Conservation (phyloP, 2,888 invertebrate species). For the Drosophila atroscutellata region DNA sequence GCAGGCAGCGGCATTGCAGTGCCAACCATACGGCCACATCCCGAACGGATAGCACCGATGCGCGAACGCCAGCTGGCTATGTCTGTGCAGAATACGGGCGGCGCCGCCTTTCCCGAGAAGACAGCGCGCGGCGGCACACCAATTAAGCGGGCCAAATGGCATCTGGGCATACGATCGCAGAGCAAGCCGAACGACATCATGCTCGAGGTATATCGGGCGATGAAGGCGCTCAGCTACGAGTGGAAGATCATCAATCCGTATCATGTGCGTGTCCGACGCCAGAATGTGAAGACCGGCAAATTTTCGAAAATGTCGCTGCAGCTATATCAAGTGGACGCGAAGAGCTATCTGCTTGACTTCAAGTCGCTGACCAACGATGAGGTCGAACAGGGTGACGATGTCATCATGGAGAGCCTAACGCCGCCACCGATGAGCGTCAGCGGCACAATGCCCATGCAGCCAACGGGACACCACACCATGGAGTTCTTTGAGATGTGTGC, state of each 20-base stretch:
- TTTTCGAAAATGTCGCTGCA: slow-evolving; percentile 99
- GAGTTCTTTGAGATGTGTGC: slow-evolving; percentile 99
- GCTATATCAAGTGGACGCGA: slow-evolving; percentile 99
- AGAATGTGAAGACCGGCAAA: slow-evolving; percentile 92
- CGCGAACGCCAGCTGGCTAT: slow-evolving; percentile 86
- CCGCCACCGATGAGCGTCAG: slow-evolving; percentile 81
- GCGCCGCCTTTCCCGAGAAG: slow-evolving; percentile 83
- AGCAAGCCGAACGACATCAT: slow-evolving; percentile 99
- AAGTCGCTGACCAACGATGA: slow-evolving; percentile 95
- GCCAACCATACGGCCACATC: slow-evolving; percentile 90
- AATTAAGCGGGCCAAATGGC: slow-evolving; percentile 99
- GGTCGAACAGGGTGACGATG: slow-evolving; percentile 86
- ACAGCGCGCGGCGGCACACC: slow-evolving; percentile 88
- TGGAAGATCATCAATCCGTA: slow-evolving; percentile 99
- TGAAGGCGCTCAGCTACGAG: slow-evolving; percentile 99
- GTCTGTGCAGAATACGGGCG: slow-evolving; percentile 81
- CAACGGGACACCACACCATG: slow-evolving; percentile 96
- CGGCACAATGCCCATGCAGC: slow-evolving; percentile 83
- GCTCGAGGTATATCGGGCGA: slow-evolving; percentile 99
- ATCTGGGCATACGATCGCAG: slow-evolving; percentile 98
- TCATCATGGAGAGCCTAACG: slow-evolving; percentile 84
- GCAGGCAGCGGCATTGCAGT: slow-evolving; percentile 23
- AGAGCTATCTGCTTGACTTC: slow-evolving; percentile 98
- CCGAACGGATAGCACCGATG: slow-evolving; percentile 94
- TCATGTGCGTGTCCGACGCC: slow-evolving; percentile 97